Evolutionary conservation across 92 coral and sea anemone species (phyloP).

Genomic region (Phenganax stokvisi): DNA sequence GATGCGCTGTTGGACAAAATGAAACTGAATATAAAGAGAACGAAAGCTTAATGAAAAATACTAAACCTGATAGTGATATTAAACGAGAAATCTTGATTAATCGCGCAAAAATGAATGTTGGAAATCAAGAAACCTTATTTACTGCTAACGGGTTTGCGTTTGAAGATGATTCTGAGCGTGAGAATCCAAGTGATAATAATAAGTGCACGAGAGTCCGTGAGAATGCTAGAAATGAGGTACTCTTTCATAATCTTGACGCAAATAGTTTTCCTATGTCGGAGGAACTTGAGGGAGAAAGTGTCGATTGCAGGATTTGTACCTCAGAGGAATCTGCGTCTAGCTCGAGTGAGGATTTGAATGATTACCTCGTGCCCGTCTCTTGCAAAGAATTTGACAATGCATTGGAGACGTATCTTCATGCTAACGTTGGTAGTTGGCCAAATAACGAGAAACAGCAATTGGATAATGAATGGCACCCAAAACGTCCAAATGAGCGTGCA

Average conservation of each 20-base stretch:
- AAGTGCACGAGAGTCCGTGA: neutral
- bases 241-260: neutral
- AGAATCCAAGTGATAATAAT: neutral
- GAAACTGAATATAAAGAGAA: neutral
- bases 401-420: constrained; percentile 17
- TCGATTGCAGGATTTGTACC: constrained; percentile 8
- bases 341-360: constrained; percentile 1
- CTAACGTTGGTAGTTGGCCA: neutral
- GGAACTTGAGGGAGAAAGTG: neutral
- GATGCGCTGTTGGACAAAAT: neutral
- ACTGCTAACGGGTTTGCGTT: too few species aligned
- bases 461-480: neutral
- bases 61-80: neutral
- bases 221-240: neutral
- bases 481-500: neutral
- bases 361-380: constrained; percentile 11
- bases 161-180: too few species aligned
- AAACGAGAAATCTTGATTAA: neutral
- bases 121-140: neutral
- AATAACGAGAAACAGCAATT: neutral
- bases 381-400: constrained; percentile 23
- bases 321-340: constrained; percentile 25
- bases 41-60: neutral
- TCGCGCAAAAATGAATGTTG: neutral
- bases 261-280: neutral